A percentile compares a stretch with the other conserved stretches of the same genome.
phyloP scores from a whole-genome alignment of 2,888 invertebrate genomes.

The Synergus umbraculus region DNA sequence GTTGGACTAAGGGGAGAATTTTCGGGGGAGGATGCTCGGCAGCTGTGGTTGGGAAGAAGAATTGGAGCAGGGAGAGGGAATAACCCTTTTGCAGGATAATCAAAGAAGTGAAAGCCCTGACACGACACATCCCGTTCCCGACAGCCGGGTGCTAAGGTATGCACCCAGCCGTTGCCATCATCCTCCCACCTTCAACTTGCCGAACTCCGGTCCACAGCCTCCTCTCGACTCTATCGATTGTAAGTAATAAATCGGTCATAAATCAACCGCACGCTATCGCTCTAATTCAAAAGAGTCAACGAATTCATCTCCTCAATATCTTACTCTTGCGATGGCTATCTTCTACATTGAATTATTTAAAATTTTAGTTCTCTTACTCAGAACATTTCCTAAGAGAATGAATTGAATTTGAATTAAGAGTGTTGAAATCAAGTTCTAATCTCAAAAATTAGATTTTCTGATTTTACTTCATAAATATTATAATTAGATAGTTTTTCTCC shows the following conservation, averaged over 20 bases:
- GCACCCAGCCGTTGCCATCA: constrained; percentile 75
- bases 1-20: constrained; percentile 69
- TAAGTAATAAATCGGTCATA: constrained; percentile 64
- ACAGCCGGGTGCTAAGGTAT: constrained; percentile 77
- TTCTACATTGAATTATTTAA: background rate
- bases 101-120: constrained; percentile 70
- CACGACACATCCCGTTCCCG: constrained; percentile 74
- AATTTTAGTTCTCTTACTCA: background rate
- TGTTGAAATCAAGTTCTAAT: too few species aligned
- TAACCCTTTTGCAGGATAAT: constrained; percentile 65
- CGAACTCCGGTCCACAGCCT: constrained; percentile 73
- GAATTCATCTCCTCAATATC: background rate
- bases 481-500: too few species aligned
- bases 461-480: too few species aligned
- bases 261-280: background rate
- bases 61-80: constrained; percentile 69
- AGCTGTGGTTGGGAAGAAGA: constrained; percentile 74
- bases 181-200: constrained; percentile 71
- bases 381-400: too few species aligned
- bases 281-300: background rate
- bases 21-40: constrained; percentile 75
- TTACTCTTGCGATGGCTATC: background rate
- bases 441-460: too few species aligned
- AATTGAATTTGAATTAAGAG: too few species aligned
- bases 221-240: constrained; percentile 74